Conservation (phyloP, 1,140 invertebrate genomes). For the Musca domestica region DNA sequence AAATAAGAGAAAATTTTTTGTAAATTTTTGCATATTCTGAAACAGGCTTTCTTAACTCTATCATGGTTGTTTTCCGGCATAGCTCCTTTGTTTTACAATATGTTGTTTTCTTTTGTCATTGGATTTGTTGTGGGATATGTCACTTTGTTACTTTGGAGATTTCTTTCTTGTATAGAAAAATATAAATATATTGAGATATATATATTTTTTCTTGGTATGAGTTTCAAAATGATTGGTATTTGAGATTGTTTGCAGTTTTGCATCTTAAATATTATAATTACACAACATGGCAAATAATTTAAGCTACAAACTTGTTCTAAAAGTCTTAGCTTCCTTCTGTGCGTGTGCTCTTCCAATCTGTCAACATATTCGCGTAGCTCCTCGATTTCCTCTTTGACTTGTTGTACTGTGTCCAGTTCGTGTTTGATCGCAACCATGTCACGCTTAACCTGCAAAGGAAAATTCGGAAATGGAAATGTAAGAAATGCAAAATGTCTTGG, state of each 20-base stretch:
- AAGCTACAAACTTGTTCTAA: constrained; percentile 77
- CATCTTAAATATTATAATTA: constrained; percentile 54
- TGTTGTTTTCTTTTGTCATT: too few relatives aligned
- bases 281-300: constrained; percentile 56
- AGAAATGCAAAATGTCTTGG: background rate
- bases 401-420: constrained; percentile 87
- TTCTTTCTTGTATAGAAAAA: constrained; percentile 1
- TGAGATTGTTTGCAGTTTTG: constrained; percentile 27
- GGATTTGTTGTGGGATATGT: too few relatives aligned
- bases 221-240: constrained; percentile 23
- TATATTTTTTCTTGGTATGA: constrained; percentile 16
- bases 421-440: constrained; percentile 93
- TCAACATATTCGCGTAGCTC: constrained; percentile 87
- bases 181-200: background rate
- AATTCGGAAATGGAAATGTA: background rate
- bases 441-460: constrained; percentile 69
- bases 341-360: constrained; percentile 83
- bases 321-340: constrained; percentile 78
- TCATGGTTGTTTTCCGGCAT: too few relatives aligned
- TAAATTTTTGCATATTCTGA: too few relatives aligned
- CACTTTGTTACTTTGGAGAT: too few relatives aligned
- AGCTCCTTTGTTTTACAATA: too few relatives aligned
- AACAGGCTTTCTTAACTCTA: too few relatives aligned
- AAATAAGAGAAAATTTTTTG: too few relatives aligned
- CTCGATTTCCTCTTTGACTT: constrained; percentile 91